Base-by-base conservation (phyloP, 2,888 invertebrate genomes). In the Conchocele bisecta region DNA sequence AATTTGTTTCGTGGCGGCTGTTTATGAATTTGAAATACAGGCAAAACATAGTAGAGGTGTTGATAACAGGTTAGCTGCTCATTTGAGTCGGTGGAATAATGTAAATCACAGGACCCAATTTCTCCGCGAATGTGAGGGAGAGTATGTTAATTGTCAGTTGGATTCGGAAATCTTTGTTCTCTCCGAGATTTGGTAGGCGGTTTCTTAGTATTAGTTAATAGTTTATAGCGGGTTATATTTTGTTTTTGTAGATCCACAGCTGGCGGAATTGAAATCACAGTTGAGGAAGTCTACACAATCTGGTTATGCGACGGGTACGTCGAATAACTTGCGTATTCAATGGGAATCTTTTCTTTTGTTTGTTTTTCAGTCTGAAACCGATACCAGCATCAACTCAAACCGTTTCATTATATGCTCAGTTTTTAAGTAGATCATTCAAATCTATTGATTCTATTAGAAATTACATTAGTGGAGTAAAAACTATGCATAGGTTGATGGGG, bases 381-480 rank as follows among this genome's bases (percentile, higher is more conserved):
- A n/a, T 56, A 41, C 56, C 56, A 9, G 39, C 56, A 1, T 17
- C 20, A 6, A 28, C 28, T 20, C 13, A 28, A 3, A 44, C 28
- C 22, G 24, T 44, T 3, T 9, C 31, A 7, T 29, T 58, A 9
- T 58, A 44, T 58, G 58, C 42, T 22, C 58, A 58, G 22, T 58
- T 44, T 44, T 44, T 58, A 29, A 31, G 31, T 29, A 42, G 39
- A 20, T 26, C 33, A 24, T 41, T 26, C 7, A 56, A 51, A 29
- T 41, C 41, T 13, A 26, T 37, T 37, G 37, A 51, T 4, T 26
- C 39, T 13, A 61, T 51, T 31, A 50, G 29, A 33, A 63, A 63
- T 44, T 63, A 63, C 35, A 63, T 63, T 11, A 53, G 53, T 54
- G 56, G 39, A 2, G 15, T 56, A 9, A 56, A 56, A 24, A 41